Conservation (phyloP, 2,888 invertebrate species). For the Melipona beecheii region DNA sequence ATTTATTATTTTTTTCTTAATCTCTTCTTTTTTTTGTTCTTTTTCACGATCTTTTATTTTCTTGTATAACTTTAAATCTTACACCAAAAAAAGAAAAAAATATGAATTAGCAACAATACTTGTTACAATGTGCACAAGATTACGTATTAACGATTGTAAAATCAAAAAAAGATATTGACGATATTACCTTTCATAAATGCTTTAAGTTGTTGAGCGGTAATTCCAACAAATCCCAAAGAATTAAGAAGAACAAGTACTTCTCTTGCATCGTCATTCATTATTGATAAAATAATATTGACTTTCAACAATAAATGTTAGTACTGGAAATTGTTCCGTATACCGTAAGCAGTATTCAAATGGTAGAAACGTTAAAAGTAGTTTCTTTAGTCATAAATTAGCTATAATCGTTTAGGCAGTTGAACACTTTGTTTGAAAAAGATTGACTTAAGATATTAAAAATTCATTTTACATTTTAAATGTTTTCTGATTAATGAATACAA, state of each 20-base stretch:
- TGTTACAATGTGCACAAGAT: background rate
- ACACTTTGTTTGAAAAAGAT: background rate
- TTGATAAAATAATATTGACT: slow-evolving; percentile 26
- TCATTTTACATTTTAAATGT: background rate
- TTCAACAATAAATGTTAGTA: slow-evolving; percentile 9
- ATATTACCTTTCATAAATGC: slow-evolving; percentile 90
- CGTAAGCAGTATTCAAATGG: slow-evolving; percentile 35
- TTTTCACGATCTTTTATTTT: slow-evolving; percentile 86
- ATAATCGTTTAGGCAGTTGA: background rate
- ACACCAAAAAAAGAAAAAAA: slow-evolving; percentile 65
- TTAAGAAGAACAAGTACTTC: slow-evolving; percentile 91
- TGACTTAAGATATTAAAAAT: background rate
- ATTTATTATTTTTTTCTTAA: slow-evolving; percentile 72
- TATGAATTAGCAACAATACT: background rate
- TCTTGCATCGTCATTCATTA: slow-evolving; percentile 86
- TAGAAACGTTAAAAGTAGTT: slow-evolving; percentile 36
- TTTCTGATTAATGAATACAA: background rate
- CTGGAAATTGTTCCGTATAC: slow-evolving; percentile 16
- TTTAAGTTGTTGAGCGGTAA: slow-evolving; percentile 90
- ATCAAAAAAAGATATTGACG: background rate
- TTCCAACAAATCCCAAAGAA: slow-evolving; percentile 90
- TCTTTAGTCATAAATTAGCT: background rate
- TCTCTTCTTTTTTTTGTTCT: slow-evolving; percentile 80
- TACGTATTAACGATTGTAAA: background rate
- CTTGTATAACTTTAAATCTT: slow-evolving; percentile 87